Conservation (phyloP, 2,888 invertebrate genomes). For the Stenotaenia linearis region DNA sequence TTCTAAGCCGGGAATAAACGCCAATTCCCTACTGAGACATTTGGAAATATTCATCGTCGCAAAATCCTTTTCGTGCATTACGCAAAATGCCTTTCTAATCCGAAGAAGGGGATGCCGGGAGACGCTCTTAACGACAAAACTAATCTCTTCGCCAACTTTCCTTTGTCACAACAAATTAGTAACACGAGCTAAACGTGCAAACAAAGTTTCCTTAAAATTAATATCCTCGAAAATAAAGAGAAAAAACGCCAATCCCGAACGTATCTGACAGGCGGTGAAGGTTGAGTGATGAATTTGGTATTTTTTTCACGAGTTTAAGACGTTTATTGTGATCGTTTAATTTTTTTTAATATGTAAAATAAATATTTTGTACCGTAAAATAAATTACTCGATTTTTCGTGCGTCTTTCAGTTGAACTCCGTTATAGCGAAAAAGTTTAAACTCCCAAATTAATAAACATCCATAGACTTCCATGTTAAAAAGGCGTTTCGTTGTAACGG, state of each 20-base stretch:
- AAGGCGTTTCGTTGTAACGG: no score
- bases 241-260: background rate
- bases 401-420: no score
- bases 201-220: background rate
- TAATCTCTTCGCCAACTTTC: background rate
- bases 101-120: background rate
- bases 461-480: no score
- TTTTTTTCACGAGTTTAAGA: no score
- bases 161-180: background rate
- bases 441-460: no score
- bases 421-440: no score
- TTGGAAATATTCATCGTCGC: background rate
- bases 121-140: background rate
- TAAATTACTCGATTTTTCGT: no score
- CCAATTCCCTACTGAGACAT: background rate
- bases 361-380: no score
- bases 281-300: no score
- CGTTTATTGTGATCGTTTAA: no score
- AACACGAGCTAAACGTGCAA: background rate
- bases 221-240: background rate
- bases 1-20: background rate
- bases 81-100: background rate
- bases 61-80: background rate
- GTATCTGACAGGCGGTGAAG: no score
- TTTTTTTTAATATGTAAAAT: no score